Evolutionary conservation across 2,113 vertebrate genomes (phyloP), one percentile per base, ranked within the genome.

Genomic region (Eulemur macaco): DNA sequence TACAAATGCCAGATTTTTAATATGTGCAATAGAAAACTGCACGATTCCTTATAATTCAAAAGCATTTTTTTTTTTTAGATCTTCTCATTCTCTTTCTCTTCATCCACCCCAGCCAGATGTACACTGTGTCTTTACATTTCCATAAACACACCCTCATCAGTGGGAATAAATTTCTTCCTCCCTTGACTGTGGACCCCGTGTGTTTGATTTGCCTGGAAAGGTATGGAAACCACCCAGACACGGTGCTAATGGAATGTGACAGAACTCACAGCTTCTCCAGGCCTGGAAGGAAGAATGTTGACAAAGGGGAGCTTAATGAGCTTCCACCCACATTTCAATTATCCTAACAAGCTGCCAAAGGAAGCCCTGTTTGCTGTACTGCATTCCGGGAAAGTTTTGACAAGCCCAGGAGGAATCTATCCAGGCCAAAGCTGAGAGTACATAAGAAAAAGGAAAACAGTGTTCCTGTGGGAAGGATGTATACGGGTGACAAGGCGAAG

Each of bases 171-270:
- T 58, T 81, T 47, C 50, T 54, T 91, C 93, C 66, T 76, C 93
- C 85, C 37, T 93, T 66, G 89, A 60, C 66, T 60, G n/a, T 37
- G 29, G 64, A 95, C 74, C 74, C 83, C 0, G 0, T 11, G 78
- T 86, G 91, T 97, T 88, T 94, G 89, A 97, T 96, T 89, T 89
- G 91, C 86, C 81, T 54, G 20, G 93, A 85, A 90, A 89, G 97
- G 97, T 97, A 97, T 1, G 0, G 97, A 97, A 98, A 68, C 80
- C 82, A 83, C 13, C 0, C 96, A 96, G 96, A 96, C 74, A 14
- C 0, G 12, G 96, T 93, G 97, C 96, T 97, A 98, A 98, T 69
- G 2, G 21, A 86, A 97, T 89, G 86, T 98, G 98, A 98, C 98
- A 97, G 93, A 96, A 96, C 86, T 80, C 91, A 42, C 96, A 93